Conservation (phyloP, 2,888 invertebrate species). For the Leptinotarsa peninsularis region DNA sequence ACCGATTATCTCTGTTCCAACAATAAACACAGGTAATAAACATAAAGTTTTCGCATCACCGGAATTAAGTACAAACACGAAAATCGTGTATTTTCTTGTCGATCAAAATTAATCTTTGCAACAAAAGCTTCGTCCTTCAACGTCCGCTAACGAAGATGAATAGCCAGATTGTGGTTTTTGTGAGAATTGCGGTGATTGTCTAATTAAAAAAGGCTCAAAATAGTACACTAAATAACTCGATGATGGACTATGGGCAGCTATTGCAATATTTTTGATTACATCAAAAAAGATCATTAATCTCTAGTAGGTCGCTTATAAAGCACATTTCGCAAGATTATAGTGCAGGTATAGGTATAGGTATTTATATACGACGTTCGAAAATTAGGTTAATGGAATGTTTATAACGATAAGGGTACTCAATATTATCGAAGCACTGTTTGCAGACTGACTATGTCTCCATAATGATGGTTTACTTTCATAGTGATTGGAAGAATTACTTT, state of each 20-base stretch:
- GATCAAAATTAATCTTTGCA: slow-evolving; percentile 44
- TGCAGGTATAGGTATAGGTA: not conserved
- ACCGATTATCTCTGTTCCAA: not conserved
- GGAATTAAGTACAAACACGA: slow-evolving; percentile 45
- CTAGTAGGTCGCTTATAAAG: not conserved
- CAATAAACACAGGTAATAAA: slow-evolving; percentile 14
- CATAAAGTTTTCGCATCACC: slow-evolving; percentile 21
- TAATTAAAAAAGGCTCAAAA: slow-evolving; percentile 10
- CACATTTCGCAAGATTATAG: slow-evolving; percentile 11
- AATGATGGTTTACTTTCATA: too few relatives aligned
- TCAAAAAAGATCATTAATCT: slow-evolving; percentile 10
- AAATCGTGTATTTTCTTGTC: slow-evolving; percentile 47
- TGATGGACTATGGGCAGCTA: not conserved
- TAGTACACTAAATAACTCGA: slow-evolving; percentile 1
- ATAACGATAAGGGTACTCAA: slow-evolving; percentile 6
- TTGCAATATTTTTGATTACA: slow-evolving; percentile 9
- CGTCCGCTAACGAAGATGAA: slow-evolving; percentile 35
- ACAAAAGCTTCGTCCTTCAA: slow-evolving; percentile 37
- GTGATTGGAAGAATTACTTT: too few relatives aligned
- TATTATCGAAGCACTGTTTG: slow-evolving; percentile 2
- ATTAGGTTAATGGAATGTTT: slow-evolving; percentile 11
- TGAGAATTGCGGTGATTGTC: not conserved
- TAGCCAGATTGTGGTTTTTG: slow-evolving; percentile 17
- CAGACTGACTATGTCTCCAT: not conserved
- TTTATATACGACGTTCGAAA: slow-evolving; percentile 13